These are phyloP conservation scores for Cephus cinctus DNA, from an alignment of 1,140 invertebrate genomes.

Conservation along the genomic window DNA sequence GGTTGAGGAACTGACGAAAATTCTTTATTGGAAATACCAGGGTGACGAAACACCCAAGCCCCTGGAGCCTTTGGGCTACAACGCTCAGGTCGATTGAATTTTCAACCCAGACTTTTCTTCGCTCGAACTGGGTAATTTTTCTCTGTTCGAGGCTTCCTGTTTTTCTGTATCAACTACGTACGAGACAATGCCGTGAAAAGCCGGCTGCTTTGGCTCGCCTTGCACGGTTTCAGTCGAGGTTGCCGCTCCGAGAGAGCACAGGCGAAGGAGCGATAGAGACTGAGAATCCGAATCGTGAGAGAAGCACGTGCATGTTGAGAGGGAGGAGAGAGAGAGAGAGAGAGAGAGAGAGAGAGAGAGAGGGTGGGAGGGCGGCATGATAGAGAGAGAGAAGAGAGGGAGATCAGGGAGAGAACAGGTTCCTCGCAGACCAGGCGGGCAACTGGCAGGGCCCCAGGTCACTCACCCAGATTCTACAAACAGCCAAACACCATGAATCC, in stretches of 20 bases:
- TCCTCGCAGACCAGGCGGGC: slow-evolving; percentile 29
- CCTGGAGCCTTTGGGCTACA: too few species aligned
- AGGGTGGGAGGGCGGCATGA: not conserved
- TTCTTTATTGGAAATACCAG: too few species aligned
- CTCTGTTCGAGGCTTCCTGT: too few species aligned
- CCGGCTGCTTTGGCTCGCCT: too few species aligned
- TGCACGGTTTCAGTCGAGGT: slow-evolving; percentile 16
- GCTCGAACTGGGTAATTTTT: too few species aligned
- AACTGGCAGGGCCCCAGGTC: slow-evolving; percentile 39
- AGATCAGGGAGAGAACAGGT: slow-evolving; percentile 32
- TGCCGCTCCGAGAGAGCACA: not conserved
- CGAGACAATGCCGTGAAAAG: slow-evolving; percentile 16
- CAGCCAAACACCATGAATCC: slow-evolving; percentile 40
- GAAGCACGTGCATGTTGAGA: slow-evolving; percentile 6
- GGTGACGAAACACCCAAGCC: too few species aligned
- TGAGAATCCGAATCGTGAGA: not conserved
- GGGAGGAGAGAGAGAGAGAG: slow-evolving; percentile 20
- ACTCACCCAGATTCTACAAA: slow-evolving; percentile 53
- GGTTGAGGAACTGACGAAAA: too few species aligned
- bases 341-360: slow-evolving; percentile 10
- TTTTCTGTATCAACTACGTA: too few species aligned
- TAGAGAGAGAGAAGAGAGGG: not conserved
- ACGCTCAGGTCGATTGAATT: too few species aligned
- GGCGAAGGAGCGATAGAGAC: slow-evolving; percentile 1
- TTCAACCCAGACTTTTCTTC: too few species aligned